A percentile compares a stretch with the other conserved stretches of the same genome.
phyloP scores from a whole-genome alignment of 1,140 invertebrate genomes.

The Platyura marginata region DNA sequence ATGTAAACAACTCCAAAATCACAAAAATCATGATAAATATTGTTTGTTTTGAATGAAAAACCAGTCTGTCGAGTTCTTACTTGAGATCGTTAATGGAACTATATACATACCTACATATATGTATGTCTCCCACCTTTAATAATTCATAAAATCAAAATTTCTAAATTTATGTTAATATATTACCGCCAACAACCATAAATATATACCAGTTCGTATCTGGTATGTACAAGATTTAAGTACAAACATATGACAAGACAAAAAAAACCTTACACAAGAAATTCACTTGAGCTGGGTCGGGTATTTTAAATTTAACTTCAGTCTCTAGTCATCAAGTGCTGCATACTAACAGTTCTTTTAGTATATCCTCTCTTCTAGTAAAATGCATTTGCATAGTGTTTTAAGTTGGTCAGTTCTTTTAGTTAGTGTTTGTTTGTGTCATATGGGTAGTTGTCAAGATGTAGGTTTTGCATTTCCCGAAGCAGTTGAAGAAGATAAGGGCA shows the following conservation, averaged over 20 bases:
- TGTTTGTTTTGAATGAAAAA: too few relatives aligned
- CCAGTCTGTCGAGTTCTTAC: too few relatives aligned
- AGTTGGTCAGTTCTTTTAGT: background rate
- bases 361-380: background rate
- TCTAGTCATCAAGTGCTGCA: background rate
- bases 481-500: slow-evolving; percentile 15
- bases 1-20: too few relatives aligned
- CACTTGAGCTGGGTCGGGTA: background rate
- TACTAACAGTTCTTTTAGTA: background rate
- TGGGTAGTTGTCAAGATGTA: background rate
- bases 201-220: too few relatives aligned
- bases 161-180: too few relatives aligned
- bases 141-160: too few relatives aligned
- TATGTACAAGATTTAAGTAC: background rate
- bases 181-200: too few relatives aligned
- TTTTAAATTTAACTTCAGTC: background rate
- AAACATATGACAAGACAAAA: background rate
- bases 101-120: too few relatives aligned
- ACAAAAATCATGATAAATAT: too few relatives aligned
- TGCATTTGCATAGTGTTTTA: background rate
- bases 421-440: background rate
- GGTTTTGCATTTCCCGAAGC: slow-evolving; percentile 14
- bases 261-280: background rate
- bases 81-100: too few relatives aligned
- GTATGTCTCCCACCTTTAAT: too few relatives aligned